Conservation (phyloP, 2,113 vertebrate genomes). For the Leptodactylus fuscus region DNA sequence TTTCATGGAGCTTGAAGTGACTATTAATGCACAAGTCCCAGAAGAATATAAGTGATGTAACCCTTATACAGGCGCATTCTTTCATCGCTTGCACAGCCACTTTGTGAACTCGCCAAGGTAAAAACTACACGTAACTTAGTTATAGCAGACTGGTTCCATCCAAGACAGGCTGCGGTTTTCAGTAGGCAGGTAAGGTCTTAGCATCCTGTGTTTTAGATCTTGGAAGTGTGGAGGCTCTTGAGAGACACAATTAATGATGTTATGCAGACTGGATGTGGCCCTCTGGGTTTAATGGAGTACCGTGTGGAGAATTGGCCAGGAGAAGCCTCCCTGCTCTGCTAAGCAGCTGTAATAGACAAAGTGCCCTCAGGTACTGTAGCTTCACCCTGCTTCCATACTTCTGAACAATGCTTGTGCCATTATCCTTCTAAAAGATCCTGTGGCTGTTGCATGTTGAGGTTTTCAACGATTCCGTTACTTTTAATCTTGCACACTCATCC, state of each 20-base stretch:
- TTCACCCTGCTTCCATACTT: conserved; percentile 16
- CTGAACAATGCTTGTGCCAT: conserved; percentile 24
- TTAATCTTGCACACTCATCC: conserved; percentile 19
- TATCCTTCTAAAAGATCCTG: conserved; percentile 17
- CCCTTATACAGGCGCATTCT: not conserved
- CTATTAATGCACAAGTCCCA: conserved; percentile 37
- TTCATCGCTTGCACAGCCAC: conserved; percentile 10
- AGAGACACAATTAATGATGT: conserved; percentile 56
- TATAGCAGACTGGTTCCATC: conserved; percentile 13
- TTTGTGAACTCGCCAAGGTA: not conserved
- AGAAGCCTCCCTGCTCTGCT: conserved; percentile 37
- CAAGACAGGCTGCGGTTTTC: conserved; percentile 36
- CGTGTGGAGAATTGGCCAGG: conserved; percentile 17
- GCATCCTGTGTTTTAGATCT: conserved; percentile 31
- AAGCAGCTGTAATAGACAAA: conserved; percentile 32
- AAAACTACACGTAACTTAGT: not conserved
- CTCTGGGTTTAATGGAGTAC: conserved; percentile 36
- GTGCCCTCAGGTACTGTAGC: conserved; percentile 19
- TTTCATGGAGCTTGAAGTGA: conserved; percentile 41
- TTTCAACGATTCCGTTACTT: conserved; percentile 35
- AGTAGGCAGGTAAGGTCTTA: conserved; percentile 49
- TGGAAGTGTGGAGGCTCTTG: conserved; percentile 47
- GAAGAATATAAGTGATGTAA: conserved; percentile 28
- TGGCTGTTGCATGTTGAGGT: conserved; percentile 22
- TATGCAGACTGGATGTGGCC: conserved; percentile 53